phyloP scores from a whole-genome alignment of 2,113 vertebrate genomes.

The Catharus fuscescens region DNA sequence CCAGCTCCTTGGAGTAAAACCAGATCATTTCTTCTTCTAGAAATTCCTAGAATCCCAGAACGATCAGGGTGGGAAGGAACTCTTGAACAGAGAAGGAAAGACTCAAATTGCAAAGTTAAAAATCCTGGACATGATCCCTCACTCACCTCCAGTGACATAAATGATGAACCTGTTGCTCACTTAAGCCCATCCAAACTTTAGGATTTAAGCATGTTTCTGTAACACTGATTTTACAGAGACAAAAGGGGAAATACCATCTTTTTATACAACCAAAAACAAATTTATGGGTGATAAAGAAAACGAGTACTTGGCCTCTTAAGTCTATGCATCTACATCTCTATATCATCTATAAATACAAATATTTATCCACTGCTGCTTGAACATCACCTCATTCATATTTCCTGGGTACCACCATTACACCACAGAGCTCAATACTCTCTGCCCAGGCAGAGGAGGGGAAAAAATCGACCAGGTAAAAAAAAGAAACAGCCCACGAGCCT shows the following conservation, averaged over 20 bases:
- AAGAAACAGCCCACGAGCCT: background rate
- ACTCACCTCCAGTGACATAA: background rate
- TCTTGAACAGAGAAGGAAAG: background rate
- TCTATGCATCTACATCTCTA: rapidly evolving
- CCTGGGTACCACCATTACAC: background rate
- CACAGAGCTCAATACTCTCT: background rate
- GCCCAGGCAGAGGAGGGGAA: background rate
- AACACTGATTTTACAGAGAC: background rate
- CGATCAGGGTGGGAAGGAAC: background rate
- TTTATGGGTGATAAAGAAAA: background rate
- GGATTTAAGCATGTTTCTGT: background rate
- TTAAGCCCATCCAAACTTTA: background rate
- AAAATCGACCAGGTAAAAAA: background rate
- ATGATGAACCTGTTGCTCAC: background rate
- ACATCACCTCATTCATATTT: background rate
- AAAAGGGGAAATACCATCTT: background rate
- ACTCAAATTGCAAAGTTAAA: background rate
- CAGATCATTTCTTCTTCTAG: background rate
- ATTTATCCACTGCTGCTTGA: background rate
- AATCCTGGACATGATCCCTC: background rate
- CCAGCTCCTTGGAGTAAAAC: background rate
- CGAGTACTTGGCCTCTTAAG: background rate
- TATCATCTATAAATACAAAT: background rate
- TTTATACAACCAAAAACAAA: background rate
- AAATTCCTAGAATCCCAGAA: background rate